phyloP scores from a whole-genome alignment of 2,113 vertebrate species.

The Cynocephalus volans region DNA sequence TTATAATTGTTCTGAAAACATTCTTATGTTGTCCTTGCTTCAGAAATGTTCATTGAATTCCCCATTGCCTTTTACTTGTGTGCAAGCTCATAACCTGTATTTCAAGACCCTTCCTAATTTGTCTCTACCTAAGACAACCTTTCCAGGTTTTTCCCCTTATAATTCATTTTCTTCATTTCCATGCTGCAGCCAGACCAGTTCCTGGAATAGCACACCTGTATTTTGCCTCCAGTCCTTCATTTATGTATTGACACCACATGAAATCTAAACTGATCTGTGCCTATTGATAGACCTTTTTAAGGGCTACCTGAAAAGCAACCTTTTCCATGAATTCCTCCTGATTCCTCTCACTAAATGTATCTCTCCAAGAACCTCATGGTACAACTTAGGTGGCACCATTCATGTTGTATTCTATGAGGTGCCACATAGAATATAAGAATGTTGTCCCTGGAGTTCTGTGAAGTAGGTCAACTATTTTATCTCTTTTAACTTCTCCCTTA shows the following conservation, averaged over 20 bases:
- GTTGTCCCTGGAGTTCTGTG: not conserved
- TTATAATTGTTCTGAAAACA: conserved; percentile 33
- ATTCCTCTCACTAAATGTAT: not conserved
- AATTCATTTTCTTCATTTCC: conserved; percentile 29
- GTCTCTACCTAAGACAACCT: not conserved
- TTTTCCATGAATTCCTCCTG: conserved; percentile 1
- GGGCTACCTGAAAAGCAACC: not conserved
- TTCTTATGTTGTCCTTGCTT: not conserved
- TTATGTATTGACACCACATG: not conserved
- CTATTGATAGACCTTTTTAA: conserved; percentile 44
- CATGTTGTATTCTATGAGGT: not conserved
- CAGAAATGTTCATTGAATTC: conserved; percentile 43
- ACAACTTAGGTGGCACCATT: not conserved
- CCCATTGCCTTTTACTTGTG: conserved; percentile 8
- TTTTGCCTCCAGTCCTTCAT: conserved; percentile 6
- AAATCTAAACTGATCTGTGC: not conserved
- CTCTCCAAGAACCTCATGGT: not conserved
- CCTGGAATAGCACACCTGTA: not conserved
- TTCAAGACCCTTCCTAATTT: conserved; percentile 35
- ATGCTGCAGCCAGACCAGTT: not conserved
- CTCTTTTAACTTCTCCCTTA: not conserved
- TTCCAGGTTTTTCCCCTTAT: not conserved
- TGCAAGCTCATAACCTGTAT: conserved; percentile 14
- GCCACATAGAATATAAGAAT: not conserved
- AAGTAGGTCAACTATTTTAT: not conserved